phyloP scores from a whole-genome alignment of 2,113 vertebrate genomes.

The Syngnathus floridae region DNA sequence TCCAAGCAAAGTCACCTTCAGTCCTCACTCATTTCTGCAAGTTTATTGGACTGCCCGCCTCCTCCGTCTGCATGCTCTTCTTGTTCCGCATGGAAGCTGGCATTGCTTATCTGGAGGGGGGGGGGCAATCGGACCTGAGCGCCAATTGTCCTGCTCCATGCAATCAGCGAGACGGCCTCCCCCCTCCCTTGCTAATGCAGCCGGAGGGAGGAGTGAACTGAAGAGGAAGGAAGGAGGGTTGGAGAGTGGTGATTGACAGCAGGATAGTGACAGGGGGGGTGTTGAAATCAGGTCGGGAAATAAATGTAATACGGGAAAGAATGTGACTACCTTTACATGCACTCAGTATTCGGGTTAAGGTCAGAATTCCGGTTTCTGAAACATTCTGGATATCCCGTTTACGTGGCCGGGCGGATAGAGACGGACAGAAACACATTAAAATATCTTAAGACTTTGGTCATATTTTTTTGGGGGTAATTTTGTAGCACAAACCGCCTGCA shows the following conservation, averaged over 20 bases:
- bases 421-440: too few relatives aligned
- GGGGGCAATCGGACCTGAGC: conserved; percentile 57
- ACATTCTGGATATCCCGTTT: too few relatives aligned
- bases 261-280: conserved; percentile 10
- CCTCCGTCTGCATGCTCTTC: conserved; percentile 11
- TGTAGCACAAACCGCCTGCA: too few relatives aligned
- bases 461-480: too few relatives aligned
- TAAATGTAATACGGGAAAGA: too few relatives aligned
- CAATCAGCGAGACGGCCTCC: conserved; percentile 50
- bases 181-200: conserved; percentile 29
- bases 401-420: too few relatives aligned
- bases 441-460: too few relatives aligned
- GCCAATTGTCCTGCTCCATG: conserved; percentile 51
- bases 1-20: conserved; percentile 60
- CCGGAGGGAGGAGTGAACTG: conserved; percentile 12
- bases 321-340: too few relatives aligned
- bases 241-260: conserved; percentile 17
- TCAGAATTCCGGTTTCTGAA: too few relatives aligned
- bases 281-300: conserved; percentile 16
- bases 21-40: conserved; percentile 44
- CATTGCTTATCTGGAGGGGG: conserved; percentile 37
- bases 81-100: conserved; percentile 30
- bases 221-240: not conserved
- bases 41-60: conserved; percentile 33
- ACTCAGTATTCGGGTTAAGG: too few relatives aligned